A percentile compares a stretch with the other conserved stretches of the same genome.
Evolutionary conservation across 2,113 vertebrate genomes (phyloP).

Genomic region (Porphyrio hochstetteri): DNA sequence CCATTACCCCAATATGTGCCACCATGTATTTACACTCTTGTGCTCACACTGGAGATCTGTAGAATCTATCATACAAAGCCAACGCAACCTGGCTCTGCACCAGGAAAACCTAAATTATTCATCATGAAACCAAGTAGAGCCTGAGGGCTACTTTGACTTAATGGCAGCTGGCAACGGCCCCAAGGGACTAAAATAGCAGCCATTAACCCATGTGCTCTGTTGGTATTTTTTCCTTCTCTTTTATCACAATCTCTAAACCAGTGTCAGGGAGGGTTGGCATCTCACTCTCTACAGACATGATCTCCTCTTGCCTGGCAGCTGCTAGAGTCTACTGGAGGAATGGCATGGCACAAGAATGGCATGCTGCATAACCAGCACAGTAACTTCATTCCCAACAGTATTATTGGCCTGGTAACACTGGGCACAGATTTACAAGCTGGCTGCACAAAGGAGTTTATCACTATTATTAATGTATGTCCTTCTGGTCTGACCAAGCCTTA

Average conservation of each 20-base stretch:
- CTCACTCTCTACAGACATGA: not conserved
- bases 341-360: not conserved
- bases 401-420: not conserved
- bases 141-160: slow-evolving; percentile 48
- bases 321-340: not conserved
- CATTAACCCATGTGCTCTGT: slow-evolving; percentile 21
- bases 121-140: slow-evolving; percentile 52
- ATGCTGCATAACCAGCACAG: not conserved
- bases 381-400: not conserved
- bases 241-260: not conserved
- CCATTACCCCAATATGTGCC: not conserved
- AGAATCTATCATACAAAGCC: not conserved
- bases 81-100: slow-evolving; percentile 6
- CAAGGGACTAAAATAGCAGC: slow-evolving; percentile 38
- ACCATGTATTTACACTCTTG: not conserved
- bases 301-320: not conserved
- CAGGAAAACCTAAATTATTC: slow-evolving; percentile 52
- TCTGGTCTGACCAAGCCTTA: slow-evolving; percentile 6
- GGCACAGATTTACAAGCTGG: not conserved
- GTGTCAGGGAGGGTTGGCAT: not conserved
- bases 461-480: slow-evolving; percentile 37
- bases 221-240: slow-evolving; percentile 24
- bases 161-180: slow-evolving; percentile 43
- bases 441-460: not conserved
- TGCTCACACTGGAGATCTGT: not conserved